Evolutionary conservation across 2,888 invertebrate genomes (phyloP).

Genomic region (Sinopyrophorus schimmeli): DNA sequence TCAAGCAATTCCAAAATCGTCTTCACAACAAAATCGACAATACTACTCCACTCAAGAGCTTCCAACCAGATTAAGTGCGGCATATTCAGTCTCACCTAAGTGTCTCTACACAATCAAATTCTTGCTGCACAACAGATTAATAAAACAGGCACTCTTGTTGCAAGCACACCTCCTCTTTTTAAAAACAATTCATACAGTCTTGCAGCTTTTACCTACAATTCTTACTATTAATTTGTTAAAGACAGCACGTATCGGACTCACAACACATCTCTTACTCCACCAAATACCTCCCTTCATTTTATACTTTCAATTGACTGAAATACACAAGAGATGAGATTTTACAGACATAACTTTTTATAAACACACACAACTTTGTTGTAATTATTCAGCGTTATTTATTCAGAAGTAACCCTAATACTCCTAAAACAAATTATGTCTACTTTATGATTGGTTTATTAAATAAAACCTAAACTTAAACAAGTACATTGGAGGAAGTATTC

Average conservation of each 20-base stretch:
- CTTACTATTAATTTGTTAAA: not conserved
- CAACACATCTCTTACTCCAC: not conserved
- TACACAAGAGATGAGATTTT: not conserved
- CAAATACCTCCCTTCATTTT: not conserved
- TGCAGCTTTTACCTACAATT: conserved; percentile 18
- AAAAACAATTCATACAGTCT: conserved; percentile 9
- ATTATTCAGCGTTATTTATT: too few species aligned
- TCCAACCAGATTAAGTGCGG: conserved; percentile 28
- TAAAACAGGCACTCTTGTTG: conserved; percentile 23
- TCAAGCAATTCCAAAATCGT: conserved; percentile 28
- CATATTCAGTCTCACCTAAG: conserved; percentile 30
- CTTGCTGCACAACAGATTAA: conserved; percentile 28
- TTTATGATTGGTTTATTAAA: conserved; percentile 21
- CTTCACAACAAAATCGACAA: conserved; percentile 24
- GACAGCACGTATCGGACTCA: not conserved
- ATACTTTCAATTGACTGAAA: not conserved
- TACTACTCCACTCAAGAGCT: conserved; percentile 27
- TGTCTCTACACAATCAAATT: conserved; percentile 24
- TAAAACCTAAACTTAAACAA: conserved; percentile 25
- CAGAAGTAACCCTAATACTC: conserved; percentile 7
- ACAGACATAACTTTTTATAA: too few species aligned
- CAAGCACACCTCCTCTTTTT: conserved; percentile 17
- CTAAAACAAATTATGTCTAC: conserved; percentile 17
- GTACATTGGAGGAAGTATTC: conserved; percentile 7
- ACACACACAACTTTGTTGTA: too few species aligned